Base-by-base conservation (phyloP, 30 jellyfish, hydroid and myxozoan species). In the Cassiopea xamachana region DNA sequence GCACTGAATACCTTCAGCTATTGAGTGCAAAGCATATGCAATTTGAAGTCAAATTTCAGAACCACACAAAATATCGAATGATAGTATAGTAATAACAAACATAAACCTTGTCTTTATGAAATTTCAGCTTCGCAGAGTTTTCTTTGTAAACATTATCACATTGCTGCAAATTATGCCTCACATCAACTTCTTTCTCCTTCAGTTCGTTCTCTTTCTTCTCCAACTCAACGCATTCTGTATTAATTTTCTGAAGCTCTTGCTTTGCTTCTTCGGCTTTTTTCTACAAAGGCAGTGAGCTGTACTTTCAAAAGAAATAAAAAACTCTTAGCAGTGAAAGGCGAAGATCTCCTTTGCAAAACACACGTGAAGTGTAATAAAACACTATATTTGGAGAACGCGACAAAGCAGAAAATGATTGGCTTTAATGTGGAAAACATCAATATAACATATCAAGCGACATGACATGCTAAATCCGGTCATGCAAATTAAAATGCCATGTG, bases 131-230 rank as follows among this genome's bases (percentile, higher is more conserved):
- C 60, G 79, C 74, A 3, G 78, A 46, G 71, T 95, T 91, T 78
- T 91, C 98, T 51, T 95, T 95, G 51, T 86, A 86, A 16, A 82
- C 83, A 68, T 74, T 91, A 46, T 91, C 98, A 72, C 60, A 91
- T 48, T 91, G 93, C 88, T 95, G 97, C 84, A 80, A 78, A n/a
- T 95, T 97, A 64, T 91, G 97, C 58, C 91, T 91, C 46, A 95
- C 91, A 75, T 95, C 98, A 7, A 95, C 92, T 79, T 95, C 99
- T 62, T 95, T 95, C 27, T 87, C 93, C 51, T 91, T 92, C 9
- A 95, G 89, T 39, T 91, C 97, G 27, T 58, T 72, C 73, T 95
- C 99, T 13, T 85, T 90, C 83, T 95, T 84, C 64, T 95, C 97
- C 45, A 90, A 73, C 46, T 76, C 98, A 62, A 86, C 89, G 88